A percentile compares a stretch with the other conserved stretches of the same genome.
Conservation (phyloP, 64 coral and sea anemone genomes). For the Pocillopora damicornis region DNA sequence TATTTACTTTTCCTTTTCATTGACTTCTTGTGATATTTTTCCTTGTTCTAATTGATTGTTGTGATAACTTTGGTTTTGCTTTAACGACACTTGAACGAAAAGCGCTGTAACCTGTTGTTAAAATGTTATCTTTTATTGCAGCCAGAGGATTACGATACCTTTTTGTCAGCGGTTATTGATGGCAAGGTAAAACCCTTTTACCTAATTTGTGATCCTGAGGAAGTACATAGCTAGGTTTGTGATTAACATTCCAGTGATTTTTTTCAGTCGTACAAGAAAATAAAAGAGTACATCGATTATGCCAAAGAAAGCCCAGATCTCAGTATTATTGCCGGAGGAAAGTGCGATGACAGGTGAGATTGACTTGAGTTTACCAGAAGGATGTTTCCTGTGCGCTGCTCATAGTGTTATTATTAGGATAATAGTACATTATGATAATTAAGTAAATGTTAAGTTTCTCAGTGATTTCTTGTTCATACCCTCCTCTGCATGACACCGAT, state of each 20-base stretch:
- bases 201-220: background rate
- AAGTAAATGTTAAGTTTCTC: too few species aligned
- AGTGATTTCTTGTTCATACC: too few species aligned
- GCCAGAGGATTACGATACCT: constrained; percentile 59
- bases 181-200: constrained; percentile 45
- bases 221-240: background rate
- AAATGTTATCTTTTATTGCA: background rate
- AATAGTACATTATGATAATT: too few species aligned
- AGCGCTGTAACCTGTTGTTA: background rate
- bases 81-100: background rate
- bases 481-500: too few species aligned
- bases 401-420: too few species aligned
- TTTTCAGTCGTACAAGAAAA: constrained; percentile 66
- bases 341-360: constrained; percentile 80
- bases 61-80: background rate
- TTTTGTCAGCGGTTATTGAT: constrained; percentile 92
- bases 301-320: constrained; percentile 54
- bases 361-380: background rate
- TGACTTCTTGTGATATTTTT: too few species aligned
- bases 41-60: too few species aligned
- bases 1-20: too few species aligned
- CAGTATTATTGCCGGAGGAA: constrained; percentile 81
- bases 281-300: constrained; percentile 76
- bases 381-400: too few species aligned
- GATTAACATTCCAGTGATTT: background rate